phyloP scores from a whole-genome alignment of 2,888 invertebrate genomes.

The Apamea sordens region DNA sequence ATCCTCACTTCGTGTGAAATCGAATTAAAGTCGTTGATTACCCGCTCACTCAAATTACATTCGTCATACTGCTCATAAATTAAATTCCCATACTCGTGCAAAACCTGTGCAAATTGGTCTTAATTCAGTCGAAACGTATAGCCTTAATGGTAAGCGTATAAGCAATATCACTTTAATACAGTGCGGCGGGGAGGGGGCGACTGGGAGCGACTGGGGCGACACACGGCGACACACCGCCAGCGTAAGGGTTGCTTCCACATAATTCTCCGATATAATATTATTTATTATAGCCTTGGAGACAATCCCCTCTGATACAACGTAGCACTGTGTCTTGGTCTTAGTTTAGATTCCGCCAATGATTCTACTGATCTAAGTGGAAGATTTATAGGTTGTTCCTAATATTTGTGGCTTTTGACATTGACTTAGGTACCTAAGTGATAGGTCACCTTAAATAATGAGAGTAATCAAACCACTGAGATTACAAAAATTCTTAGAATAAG shows the following conservation, averaged over 20 bases:
- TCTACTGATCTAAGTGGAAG: slow-evolving; percentile 3
- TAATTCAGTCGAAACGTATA: slow-evolving; percentile 88
- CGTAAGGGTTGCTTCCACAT: slow-evolving; percentile 75
- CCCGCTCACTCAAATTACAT: slow-evolving; percentile 83
- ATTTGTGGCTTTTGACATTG: too few species aligned
- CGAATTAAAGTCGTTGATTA: slow-evolving; percentile 84
- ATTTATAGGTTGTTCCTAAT: background rate
- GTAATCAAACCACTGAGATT: background rate
- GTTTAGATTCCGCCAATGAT: slow-evolving; percentile 57
- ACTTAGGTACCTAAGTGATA: background rate
- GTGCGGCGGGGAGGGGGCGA: slow-evolving; percentile 66
- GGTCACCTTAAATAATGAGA: background rate
- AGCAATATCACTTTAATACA: slow-evolving; percentile 86
- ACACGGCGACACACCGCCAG: slow-evolving; percentile 58
- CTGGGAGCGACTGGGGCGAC: slow-evolving; percentile 51
- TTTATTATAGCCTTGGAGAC: too few species aligned
- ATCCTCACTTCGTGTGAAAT: slow-evolving; percentile 58
- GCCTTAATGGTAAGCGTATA: slow-evolving; percentile 86
- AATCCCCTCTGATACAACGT: too few species aligned
- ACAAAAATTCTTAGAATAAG: background rate
- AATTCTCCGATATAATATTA: slow-evolving; percentile 80
- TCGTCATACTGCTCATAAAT: slow-evolving; percentile 84
- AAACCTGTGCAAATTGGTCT: slow-evolving; percentile 88
- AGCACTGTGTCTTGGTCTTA: slow-evolving; percentile 71
- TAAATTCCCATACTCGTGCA: slow-evolving; percentile 85